These are phyloP conservation scores for Monochamus saltuarius DNA, from an alignment of 1,140 invertebrate species.

Conservation along the genomic window DNA sequence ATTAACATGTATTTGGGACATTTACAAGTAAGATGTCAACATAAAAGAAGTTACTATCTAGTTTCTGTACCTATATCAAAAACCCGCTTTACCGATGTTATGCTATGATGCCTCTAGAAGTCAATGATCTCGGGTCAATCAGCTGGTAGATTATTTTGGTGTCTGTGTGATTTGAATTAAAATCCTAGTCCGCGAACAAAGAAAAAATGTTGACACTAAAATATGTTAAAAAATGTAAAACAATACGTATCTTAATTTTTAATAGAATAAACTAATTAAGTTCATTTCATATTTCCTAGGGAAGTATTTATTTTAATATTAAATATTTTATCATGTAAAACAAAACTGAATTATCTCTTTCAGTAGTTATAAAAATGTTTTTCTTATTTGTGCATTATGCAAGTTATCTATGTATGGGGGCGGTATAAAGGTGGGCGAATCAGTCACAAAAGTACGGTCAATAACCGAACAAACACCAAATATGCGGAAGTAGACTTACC, in stretches of 20 bases:
- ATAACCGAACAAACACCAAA: conserved; percentile 24
- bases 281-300: too few relatives aligned
- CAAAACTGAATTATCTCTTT: too few relatives aligned
- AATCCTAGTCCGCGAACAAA: conserved; percentile 10
- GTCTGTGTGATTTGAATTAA: conserved; percentile 25
- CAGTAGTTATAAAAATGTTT: too few relatives aligned
- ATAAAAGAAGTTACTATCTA: background rate
- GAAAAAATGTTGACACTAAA: background rate
- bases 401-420: conserved; percentile 14
- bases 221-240: too few relatives aligned
- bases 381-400: too few relatives aligned
- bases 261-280: too few relatives aligned
- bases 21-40: background rate
- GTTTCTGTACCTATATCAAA: background rate
- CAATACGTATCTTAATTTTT: too few relatives aligned
- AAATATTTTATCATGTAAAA: too few relatives aligned
- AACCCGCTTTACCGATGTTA: background rate
- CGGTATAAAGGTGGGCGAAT: conserved; percentile 13
- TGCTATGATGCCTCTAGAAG: background rate
- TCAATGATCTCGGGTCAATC: conserved; percentile 26
- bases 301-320: too few relatives aligned
- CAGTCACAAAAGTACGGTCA: conserved; percentile 22
- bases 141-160: conserved; percentile 23
- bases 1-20: background rate
- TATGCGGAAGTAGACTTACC: conserved; percentile 43